These are phyloP conservation scores for Linyphia triangularis DNA, from an alignment of 2,888 invertebrate species.

Conservation along the genomic window DNA sequence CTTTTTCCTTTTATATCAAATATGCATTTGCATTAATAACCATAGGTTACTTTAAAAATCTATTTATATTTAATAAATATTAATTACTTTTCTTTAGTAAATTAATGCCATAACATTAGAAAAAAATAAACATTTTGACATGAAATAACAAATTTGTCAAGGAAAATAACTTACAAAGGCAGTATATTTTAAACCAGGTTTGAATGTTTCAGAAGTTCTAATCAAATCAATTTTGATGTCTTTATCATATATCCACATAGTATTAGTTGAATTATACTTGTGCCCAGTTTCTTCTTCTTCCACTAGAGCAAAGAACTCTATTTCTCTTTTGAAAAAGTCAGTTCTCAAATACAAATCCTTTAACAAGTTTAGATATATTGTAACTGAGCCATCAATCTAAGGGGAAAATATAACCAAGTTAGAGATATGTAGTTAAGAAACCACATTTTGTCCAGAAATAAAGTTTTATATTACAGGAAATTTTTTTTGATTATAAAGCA, in stretches of 20 bases:
- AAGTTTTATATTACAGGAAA: too few relatives aligned
- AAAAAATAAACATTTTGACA: neutral
- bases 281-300: slow-evolving; percentile 93
- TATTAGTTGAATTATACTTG: slow-evolving; percentile 88
- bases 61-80: too few relatives aligned
- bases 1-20: too few relatives aligned
- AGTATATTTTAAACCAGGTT: slow-evolving; percentile 91
- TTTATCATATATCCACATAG: slow-evolving; percentile 88
- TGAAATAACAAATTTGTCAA: neutral
- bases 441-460: too few relatives aligned
- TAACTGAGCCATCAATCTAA: slow-evolving; percentile 86
- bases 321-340: slow-evolving; percentile 89
- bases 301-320: slow-evolving; percentile 91
- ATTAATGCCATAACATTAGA: neutral
- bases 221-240: slow-evolving; percentile 88
- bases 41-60: too few relatives aligned
- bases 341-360: slow-evolving; percentile 86
- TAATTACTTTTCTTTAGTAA: neutral
- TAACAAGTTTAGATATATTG: slow-evolving; percentile 88
- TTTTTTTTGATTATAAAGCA: too few relatives aligned
- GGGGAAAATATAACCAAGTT: neutral
- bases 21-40: too few relatives aligned
- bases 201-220: slow-evolving; percentile 91
- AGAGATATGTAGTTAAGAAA: too few relatives aligned
- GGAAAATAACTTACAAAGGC: slow-evolving; percentile 85